Evolutionary conservation across 2,797 vertebrate species (phyloP).

Genomic region (Paratrypauchen microcephalus): DNA sequence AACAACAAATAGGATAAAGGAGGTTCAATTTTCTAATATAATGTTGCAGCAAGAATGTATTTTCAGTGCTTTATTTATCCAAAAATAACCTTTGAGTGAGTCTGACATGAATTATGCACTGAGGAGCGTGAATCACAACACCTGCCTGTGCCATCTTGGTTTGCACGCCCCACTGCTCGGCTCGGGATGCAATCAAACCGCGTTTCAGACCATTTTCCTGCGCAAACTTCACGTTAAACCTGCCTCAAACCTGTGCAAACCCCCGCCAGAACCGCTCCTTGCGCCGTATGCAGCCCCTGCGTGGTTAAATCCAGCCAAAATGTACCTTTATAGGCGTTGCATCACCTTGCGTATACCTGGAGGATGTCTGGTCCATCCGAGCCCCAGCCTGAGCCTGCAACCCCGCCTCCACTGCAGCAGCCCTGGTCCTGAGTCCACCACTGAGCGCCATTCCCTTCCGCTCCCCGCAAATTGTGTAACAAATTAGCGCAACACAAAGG

Average conservation of each 20-base stretch:
- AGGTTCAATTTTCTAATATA: no score
- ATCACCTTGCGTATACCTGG: constrained; percentile 83
- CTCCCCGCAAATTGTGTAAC: constrained; percentile 51
- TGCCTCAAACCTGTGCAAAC: neutral
- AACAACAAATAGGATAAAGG: no score
- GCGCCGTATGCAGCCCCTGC: neutral
- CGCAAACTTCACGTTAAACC: no score
- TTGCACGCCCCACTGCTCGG: constrained; percentile 31
- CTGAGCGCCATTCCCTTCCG: constrained; percentile 75
- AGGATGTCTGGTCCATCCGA: constrained; percentile 62
- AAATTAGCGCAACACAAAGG: constrained; percentile 55
- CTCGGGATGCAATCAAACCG: constrained; percentile 19
- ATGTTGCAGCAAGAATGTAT: no score
- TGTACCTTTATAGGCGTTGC: constrained; percentile 80
- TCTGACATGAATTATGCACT: no score
- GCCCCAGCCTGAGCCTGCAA: constrained; percentile 51
- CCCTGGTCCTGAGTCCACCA: constrained; percentile 31
- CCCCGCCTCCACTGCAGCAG: constrained; percentile 82
- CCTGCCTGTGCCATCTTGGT: constrained; percentile 60
- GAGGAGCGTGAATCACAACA: constrained; percentile 34
- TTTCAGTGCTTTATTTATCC: neutral
- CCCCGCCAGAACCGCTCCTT: fast-evolving
- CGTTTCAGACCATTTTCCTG: neutral
- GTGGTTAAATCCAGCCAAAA: constrained; percentile 19
- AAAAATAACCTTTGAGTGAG: neutral